Conservation (phyloP, 2,113 vertebrate genomes). For the Aix galericulata region DNA sequence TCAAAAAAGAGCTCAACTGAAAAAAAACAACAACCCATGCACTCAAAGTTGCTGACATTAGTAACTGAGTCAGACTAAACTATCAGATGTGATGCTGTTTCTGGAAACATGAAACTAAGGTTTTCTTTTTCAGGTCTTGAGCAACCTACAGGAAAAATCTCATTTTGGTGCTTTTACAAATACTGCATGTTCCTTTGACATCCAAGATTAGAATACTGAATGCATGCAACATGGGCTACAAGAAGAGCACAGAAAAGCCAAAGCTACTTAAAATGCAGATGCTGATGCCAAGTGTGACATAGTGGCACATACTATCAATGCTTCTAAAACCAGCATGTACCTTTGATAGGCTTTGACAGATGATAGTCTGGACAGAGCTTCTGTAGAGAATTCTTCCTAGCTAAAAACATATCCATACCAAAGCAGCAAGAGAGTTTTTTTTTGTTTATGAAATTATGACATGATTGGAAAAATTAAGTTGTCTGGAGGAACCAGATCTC, state of each 20-base stretch:
- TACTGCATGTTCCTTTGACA: background rate
- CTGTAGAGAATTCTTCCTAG: background rate
- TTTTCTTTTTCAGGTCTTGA: background rate
- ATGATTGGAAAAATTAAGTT: background rate
- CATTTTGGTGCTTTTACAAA: background rate
- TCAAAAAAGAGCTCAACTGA: background rate
- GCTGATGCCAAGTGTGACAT: background rate
- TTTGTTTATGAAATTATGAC: background rate
- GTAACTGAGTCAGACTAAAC: background rate
- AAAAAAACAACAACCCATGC: background rate
- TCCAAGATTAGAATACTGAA: background rate
- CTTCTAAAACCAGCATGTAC: background rate
- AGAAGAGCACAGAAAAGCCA: background rate
- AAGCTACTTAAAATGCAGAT: background rate
- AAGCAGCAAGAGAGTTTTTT: background rate
- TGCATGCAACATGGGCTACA: background rate
- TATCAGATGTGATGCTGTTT: background rate
- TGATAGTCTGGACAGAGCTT: background rate
- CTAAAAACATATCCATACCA: background rate
- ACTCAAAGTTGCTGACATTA: background rate
- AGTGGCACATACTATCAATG: background rate
- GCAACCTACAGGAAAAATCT: background rate
- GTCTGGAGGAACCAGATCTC: background rate
- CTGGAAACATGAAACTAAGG: background rate
- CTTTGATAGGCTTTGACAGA: background rate